Conservation (phyloP, 2,888 invertebrate species). For the Drosophila leonis region DNA sequence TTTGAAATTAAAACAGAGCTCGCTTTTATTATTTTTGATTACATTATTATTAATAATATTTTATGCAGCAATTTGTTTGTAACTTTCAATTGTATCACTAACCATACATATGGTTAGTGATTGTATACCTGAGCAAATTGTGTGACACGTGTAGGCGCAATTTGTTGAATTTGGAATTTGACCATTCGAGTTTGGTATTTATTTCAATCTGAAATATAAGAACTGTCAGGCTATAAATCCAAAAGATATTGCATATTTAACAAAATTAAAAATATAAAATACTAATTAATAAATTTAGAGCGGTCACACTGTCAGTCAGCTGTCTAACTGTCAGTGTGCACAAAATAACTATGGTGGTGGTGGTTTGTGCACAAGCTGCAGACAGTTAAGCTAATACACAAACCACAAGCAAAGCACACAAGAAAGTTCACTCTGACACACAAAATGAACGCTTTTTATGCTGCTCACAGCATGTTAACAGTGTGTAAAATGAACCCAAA, state of each 20-base stretch:
- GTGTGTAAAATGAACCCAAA: no score
- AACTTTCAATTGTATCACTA: no score
- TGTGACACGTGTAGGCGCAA: background rate
- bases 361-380: background rate
- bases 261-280: background rate
- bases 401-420: background rate
- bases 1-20: no score
- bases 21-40: no score
- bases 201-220: background rate
- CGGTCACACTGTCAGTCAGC: background rate
- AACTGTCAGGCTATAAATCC: background rate
- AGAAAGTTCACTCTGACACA: background rate
- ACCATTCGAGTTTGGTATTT: background rate
- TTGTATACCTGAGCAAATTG: no score
- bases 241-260: background rate
- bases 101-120: no score
- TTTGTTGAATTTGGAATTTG: background rate
- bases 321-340: no score
- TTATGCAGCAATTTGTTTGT: no score
- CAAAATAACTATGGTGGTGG: background rate
- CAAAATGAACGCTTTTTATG: background rate
- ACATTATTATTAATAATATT: background rate
- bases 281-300: background rate
- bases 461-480: constrained; percentile 12
- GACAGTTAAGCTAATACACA: background rate